phyloP scores from a whole-genome alignment of 37 sponge, comb jelly and placozoan genomes.

The Petrosia ficiformis region DNA sequence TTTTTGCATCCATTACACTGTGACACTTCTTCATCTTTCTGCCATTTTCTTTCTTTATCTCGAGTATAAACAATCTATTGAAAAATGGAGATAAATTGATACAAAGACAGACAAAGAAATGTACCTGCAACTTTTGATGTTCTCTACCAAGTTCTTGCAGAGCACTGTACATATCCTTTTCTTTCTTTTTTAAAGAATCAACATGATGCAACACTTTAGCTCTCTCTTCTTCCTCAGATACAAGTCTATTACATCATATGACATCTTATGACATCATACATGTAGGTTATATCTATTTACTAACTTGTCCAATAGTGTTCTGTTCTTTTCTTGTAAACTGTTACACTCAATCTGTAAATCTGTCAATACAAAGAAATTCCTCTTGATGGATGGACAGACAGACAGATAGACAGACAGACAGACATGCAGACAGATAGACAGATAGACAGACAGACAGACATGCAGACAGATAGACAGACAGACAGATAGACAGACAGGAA shows the following conservation, averaged over 20 bases:
- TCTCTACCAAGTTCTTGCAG: slow-evolving; percentile 68
- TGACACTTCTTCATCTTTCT: slow-evolving; percentile 60
- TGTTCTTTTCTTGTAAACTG: slow-evolving; percentile 57
- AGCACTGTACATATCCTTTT: slow-evolving; percentile 27
- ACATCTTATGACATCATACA: neutral
- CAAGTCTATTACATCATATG: slow-evolving; percentile 4
- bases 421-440: no score
- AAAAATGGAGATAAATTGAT: neutral
- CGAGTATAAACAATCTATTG: slow-evolving; percentile 26
- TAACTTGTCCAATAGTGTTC: slow-evolving; percentile 61
- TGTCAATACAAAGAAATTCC: no score
- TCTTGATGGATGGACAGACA: no score
- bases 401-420: no score
- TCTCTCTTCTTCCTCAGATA: slow-evolving; percentile 39
- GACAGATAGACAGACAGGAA: no score
- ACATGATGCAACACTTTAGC: slow-evolving; percentile 12
- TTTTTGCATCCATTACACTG: slow-evolving; percentile 34
- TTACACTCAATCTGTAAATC: slow-evolving; percentile 38
- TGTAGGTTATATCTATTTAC: neutral
- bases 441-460: no score
- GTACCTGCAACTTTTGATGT: slow-evolving; percentile 59
- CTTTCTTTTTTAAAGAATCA: neutral
- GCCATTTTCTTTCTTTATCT: slow-evolving; percentile 63
- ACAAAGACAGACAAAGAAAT: no score
- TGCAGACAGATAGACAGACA: no score